These are phyloP conservation scores for Nerophis lumbriciformis DNA, from an alignment of 2,113 vertebrate species.

Conservation along the genomic window DNA sequence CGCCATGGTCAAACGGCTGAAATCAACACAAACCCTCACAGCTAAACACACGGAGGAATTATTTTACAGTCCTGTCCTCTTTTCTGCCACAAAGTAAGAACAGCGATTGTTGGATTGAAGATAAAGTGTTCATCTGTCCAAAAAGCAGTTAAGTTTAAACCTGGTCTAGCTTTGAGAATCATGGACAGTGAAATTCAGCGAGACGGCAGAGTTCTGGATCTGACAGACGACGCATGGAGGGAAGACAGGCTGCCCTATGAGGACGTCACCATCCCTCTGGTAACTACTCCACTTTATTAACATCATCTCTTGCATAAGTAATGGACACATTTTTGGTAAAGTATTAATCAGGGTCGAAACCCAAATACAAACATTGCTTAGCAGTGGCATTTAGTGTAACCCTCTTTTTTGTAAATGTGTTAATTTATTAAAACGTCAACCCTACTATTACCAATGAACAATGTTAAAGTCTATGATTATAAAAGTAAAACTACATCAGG, in stretches of 20 bases:
- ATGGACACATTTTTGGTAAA: too few species aligned
- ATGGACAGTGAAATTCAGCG: conserved; percentile 96
- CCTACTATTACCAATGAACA: too few species aligned
- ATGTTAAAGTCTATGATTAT: too few species aligned
- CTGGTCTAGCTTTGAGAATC: conserved; percentile 34
- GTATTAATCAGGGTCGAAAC: too few species aligned
- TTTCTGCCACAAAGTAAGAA: background rate
- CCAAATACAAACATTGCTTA: too few species aligned
- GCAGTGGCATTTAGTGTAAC: too few species aligned
- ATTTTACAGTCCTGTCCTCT: background rate
- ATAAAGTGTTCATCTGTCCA: background rate
- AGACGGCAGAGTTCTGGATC: conserved; percentile 91
- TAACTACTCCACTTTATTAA: conserved; percentile 35
- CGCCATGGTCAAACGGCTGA: background rate
- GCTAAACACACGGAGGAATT: too few species aligned
- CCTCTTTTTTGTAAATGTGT: too few species aligned
- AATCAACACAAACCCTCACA: background rate
- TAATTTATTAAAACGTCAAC: too few species aligned
- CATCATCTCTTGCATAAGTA: too few species aligned
- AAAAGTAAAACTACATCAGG: too few species aligned
- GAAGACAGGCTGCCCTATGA: conserved; percentile 94
- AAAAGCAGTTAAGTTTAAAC: background rate
- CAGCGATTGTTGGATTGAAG: background rate
- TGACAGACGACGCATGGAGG: conserved; percentile 96
- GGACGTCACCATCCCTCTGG: conserved; percentile 93